Conservation (phyloP, 2,888 invertebrate genomes). For the Lacanobia oleracea region DNA sequence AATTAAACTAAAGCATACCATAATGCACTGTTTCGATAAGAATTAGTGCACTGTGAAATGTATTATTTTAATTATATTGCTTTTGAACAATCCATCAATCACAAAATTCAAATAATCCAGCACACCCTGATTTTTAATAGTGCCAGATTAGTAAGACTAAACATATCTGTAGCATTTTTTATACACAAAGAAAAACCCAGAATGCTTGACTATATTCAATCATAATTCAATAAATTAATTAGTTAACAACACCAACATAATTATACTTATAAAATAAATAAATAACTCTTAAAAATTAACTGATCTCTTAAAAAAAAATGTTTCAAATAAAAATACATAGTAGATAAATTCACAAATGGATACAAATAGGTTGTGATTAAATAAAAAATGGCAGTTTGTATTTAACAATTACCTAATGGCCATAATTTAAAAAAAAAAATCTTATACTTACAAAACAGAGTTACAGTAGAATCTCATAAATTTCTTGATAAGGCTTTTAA, state of each 20-base stretch:
- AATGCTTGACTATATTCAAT: conserved; percentile 10
- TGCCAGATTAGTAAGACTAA: no score
- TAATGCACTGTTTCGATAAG: no score
- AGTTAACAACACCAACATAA: conserved; percentile 12
- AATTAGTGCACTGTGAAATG: no score
- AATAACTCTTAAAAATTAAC: conserved; percentile 38
- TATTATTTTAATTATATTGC: no score
- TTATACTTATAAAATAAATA: conserved; percentile 41
- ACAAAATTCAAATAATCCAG: no score
- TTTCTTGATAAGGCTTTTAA: neutral
- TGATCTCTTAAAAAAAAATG: conserved; percentile 20
- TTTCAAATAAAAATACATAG: conserved; percentile 11
- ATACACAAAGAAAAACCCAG: neutral
- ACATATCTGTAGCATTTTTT: neutral
- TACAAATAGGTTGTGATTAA: neutral
- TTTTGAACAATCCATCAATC: no score
- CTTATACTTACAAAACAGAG: neutral
- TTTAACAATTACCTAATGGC: neutral
- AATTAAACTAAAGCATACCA: no score
- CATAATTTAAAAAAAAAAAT: neutral
- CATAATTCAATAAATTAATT: conserved; percentile 24
- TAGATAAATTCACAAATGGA: neutral
- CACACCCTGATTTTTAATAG: no score
- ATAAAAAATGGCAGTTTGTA: neutral
- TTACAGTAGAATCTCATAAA: neutral